phyloP scores from a whole-genome alignment of 2,113 vertebrate genomes.

The Tachuris rubrigastra region DNA sequence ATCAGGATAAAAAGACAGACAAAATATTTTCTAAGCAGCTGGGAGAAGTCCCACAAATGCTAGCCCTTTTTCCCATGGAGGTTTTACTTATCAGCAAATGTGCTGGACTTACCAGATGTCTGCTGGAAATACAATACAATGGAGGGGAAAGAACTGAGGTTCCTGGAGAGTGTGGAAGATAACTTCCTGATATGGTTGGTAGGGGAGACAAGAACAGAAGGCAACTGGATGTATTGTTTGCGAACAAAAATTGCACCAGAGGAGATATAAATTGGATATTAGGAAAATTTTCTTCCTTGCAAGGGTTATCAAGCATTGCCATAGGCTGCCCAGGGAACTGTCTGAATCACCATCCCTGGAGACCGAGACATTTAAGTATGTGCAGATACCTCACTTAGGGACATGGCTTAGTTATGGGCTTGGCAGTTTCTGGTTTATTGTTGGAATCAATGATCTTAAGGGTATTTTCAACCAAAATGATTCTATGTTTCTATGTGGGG shows the following conservation, averaged over 20 bases:
- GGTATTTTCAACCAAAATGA: neutral
- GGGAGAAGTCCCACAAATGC: neutral
- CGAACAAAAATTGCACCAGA: neutral
- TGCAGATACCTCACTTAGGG: neutral
- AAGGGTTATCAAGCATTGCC: neutral
- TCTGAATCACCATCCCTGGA: neutral
- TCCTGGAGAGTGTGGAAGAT: neutral
- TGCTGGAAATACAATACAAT: neutral
- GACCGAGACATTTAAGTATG: neutral
- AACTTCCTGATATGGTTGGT: neutral
- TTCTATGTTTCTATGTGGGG: neutral
- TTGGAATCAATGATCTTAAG: neutral
- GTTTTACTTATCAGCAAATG: neutral
- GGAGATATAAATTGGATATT: neutral
- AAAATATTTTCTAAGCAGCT: neutral
- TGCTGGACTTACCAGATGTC: neutral
- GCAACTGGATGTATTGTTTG: neutral
- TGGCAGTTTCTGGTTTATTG: neutral
- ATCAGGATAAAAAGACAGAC: neutral
- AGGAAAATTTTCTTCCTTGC: neutral
- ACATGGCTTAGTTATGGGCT: neutral
- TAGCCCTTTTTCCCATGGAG: fast-evolving
- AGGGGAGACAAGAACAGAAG: neutral
- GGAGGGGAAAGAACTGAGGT: neutral
- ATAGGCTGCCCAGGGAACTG: neutral